Conservation (phyloP, 2,797 vertebrate genomes). For the Harpagifer antarcticus region DNA sequence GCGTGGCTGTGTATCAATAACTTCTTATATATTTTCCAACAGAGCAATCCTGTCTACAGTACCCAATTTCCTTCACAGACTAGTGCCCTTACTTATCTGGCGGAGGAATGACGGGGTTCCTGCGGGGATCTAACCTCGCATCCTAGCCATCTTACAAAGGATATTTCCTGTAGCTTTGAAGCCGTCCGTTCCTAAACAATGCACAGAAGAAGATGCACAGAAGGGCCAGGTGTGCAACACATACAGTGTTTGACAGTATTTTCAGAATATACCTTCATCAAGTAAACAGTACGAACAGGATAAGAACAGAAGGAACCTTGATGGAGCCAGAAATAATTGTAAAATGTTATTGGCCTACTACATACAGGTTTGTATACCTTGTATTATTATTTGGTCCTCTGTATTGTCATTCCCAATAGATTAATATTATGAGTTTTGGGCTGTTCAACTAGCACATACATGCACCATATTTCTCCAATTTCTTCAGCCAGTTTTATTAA, state of each 20-base stretch:
- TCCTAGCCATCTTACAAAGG: slow-evolving; percentile 67
- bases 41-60: slow-evolving; percentile 24
- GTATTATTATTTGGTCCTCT: not conserved
- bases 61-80: slow-evolving; percentile 67
- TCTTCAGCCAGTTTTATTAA: not conserved
- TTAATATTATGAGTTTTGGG: not conserved
- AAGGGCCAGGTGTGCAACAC: slow-evolving; percentile 33
- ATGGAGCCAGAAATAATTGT: not conserved
- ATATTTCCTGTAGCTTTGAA: slow-evolving; percentile 77
- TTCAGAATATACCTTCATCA: slow-evolving; percentile 23
- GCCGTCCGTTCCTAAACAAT: slow-evolving; percentile 63
- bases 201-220: slow-evolving; percentile 48
- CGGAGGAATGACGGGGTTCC: slow-evolving; percentile 64
- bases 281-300: not conserved
- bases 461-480: not conserved
- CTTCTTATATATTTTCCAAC: slow-evolving; percentile 26
- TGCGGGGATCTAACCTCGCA: slow-evolving; percentile 68
- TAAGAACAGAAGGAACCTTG: not conserved
- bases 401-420: not conserved
- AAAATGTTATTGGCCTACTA: too few species aligned
- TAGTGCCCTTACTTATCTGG: slow-evolving; percentile 31
- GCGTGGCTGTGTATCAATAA: slow-evolving; percentile 8
- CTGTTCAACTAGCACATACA: not conserved
- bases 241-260: slow-evolving; percentile 25
- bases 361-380: not conserved